Evolutionary conservation across 2,888 invertebrate species (phyloP).

Genomic region (Rutpela maculata): DNA sequence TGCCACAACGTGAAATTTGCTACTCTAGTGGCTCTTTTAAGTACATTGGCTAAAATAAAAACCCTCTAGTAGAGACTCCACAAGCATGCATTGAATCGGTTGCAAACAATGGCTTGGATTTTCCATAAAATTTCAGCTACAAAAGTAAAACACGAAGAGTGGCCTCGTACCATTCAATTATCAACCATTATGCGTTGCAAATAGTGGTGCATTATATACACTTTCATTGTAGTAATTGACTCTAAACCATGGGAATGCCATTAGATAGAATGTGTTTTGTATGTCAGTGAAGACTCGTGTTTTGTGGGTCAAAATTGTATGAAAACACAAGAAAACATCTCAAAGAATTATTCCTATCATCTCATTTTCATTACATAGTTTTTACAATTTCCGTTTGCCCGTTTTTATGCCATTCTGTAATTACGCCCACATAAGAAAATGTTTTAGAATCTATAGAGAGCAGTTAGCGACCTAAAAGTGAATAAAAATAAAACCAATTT

Average conservation of each 20-base stretch:
- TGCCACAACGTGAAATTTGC: neutral
- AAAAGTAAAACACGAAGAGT: slow-evolving; percentile 22
- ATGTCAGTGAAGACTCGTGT: neutral
- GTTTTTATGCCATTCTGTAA: too few relatives aligned
- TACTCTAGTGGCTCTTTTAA: neutral
- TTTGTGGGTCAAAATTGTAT: neutral
- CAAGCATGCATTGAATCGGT: slow-evolving; percentile 24
- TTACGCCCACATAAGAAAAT: too few relatives aligned
- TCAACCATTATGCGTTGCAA: slow-evolving; percentile 17
- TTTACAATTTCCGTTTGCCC: too few relatives aligned
- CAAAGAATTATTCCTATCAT: too few relatives aligned
- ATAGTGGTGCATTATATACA: slow-evolving; percentile 15
- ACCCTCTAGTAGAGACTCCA: neutral
- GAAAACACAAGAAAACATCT: neutral
- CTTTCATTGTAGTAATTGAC: slow-evolving; percentile 22
- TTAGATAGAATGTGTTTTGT: neutral
- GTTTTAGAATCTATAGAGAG: too few relatives aligned
- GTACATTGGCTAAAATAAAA: neutral
- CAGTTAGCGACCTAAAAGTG: neutral
- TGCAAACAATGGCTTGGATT: slow-evolving; percentile 38
- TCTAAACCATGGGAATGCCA: neutral
- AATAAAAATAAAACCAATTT: neutral
- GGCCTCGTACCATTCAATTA: slow-evolving; percentile 35
- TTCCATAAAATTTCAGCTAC: slow-evolving; percentile 33
- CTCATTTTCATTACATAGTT: too few relatives aligned